Evolutionary conservation across 2,888 invertebrate species (phyloP), one percentile per base, ranked within the genome.

Genomic region (Oscheius sp.): DNA sequence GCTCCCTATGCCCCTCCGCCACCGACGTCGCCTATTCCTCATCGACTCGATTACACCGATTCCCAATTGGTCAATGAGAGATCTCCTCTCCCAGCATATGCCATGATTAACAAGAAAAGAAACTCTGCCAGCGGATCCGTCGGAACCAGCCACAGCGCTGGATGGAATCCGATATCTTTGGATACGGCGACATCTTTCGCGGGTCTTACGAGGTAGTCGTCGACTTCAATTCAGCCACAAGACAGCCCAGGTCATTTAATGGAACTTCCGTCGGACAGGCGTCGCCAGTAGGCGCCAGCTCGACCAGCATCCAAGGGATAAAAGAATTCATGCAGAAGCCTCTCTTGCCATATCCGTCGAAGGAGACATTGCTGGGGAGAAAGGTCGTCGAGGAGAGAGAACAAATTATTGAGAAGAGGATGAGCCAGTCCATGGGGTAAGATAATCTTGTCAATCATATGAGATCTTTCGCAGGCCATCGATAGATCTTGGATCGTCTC

Each of bases 1-100:
- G 45, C 64, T 16, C 63, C 18, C 13, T 70, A 29, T 29, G 81
- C 77, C 9, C 85, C 85, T 7, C 79, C 80, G 53, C 85, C 85
- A 12, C 86, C 86, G n/a, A 86, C 85, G 16, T 85, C 84, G 1
- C 86, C 86, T 16, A 83, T 86, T 55, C 86, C 85, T 1, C 80
- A 78, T 27, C 71, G 80, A 16, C 46, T 52, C 9, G 66, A 64
- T 27, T 64, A 49, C 12, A 52, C 66, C 7, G 52, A 49, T 25
- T 45, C 45, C 16, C 61, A 52, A 3, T 16, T 52, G 35, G 23
- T 23, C 12, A 35, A 55, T 23, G 55, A 55, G 12, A 35, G n/a
- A 35, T 21, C 27, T 5, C 12, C 45, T 41, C 45, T 18, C n/a
- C 69, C 69, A 13, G 41, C 53, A 27, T 56, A 55, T 56, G 52